Base-by-base conservation (phyloP, 2,797 vertebrate species). In the Micropoecilia bifurca region DNA sequence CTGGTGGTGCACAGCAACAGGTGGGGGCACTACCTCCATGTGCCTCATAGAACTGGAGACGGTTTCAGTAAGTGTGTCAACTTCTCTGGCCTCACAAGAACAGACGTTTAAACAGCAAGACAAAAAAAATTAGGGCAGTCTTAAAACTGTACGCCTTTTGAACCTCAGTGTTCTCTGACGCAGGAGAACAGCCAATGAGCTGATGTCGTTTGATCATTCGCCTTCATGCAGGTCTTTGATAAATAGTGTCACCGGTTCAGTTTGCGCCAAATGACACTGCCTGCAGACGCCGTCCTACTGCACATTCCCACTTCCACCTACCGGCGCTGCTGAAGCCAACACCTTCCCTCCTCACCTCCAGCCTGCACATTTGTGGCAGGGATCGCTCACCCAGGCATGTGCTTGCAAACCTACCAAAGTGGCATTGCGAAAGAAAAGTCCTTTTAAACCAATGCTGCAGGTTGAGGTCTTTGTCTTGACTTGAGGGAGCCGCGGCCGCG, bases 381-480 rank as follows among this genome's bases (percentile, higher is more conserved):
- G 25, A 77, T 86, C 69, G 74, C 55, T 83, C 16, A 33, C 28
- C 14, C 53, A 47, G 69, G 47, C 57, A 41, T 39, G 39, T 36
- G 71, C 18, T 78, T 45, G 68, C 69, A 74, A 33, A 50, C 28
- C 7, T 73, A 66, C 18, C 72, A 73, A 28, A 73, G 47, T 75
- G 75, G 66, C 28, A 9, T 80, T 88, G 74, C 80, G 85, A 78
- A 85, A 89, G 81, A 81, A 41, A 86, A 85, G 90, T 77, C 78
- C 72, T 80, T 72, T 1, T 66, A 75, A 86, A 85, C 90, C 77
- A 90, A 74, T 41, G 74, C 63, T 83, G 75, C 46, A 84, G 79
- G 85, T 76, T 16, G 68, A 85, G 84, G 88, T 81, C 88, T 90
- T 87, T 87, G 90, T 90, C 89, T 85, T 78, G 75, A 93, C 93